A percentile compares a stretch with the other conserved stretches of the same genome.
Conservation (phyloP, 92 coral and sea anemone genomes). For the Palythoa grandiflora region DNA sequence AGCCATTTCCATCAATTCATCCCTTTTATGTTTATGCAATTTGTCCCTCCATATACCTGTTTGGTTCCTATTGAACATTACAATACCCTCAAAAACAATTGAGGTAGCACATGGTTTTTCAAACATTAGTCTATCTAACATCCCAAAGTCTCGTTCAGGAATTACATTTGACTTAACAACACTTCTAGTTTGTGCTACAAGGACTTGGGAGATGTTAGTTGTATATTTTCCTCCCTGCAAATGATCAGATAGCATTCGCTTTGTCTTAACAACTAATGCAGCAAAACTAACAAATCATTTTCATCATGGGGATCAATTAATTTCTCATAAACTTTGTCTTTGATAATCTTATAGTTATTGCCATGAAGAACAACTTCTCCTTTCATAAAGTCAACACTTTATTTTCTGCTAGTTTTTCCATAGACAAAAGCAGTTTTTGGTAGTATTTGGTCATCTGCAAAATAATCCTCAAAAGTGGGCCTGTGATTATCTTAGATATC, state of each 20-base stretch:
- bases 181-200: constrained; percentile 20
- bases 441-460: constrained; percentile 42
- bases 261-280: constrained; percentile 44
- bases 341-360: constrained; percentile 25
- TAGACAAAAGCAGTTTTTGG: constrained; percentile 34
- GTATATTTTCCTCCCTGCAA: constrained; percentile 47
- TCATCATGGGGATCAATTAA: constrained; percentile 39
- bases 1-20: constrained; percentile 3
- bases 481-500: constrained; percentile 41
- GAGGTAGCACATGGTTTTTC: constrained; percentile 48
- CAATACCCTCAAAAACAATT: constrained; percentile 31
- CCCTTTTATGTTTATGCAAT: constrained; percentile 32
- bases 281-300: constrained; percentile 44
- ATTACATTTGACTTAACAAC: constrained; percentile 18
- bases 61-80: constrained; percentile 41
- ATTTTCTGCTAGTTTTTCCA: constrained; percentile 43
- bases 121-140: constrained; percentile 28
- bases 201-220: constrained; percentile 23
- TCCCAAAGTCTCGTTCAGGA: constrained; percentile 20
- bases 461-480: constrained; percentile 51
- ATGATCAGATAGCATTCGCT: constrained; percentile 48
- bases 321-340: constrained; percentile 43
- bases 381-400: constrained; percentile 34
- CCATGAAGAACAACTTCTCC: constrained; percentile 44
- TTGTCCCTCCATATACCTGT: constrained; percentile 48